These are phyloP conservation scores for Hypotaenidia okinawae DNA, from an alignment of 2,797 vertebrate species.

Conservation along the genomic window DNA sequence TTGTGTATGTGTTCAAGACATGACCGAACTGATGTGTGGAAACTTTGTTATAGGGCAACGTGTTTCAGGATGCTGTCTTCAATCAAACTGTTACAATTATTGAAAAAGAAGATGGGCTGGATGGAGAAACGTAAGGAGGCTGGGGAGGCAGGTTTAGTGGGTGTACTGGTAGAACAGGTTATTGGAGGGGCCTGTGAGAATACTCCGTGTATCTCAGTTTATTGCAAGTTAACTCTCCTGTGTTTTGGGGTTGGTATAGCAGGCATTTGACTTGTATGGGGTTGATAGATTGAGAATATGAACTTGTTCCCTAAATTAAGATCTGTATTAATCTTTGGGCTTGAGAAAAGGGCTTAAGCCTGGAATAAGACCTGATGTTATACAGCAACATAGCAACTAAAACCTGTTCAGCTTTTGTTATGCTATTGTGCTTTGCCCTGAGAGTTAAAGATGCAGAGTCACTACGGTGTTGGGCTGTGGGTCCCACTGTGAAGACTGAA, in stretches of 20 bases:
- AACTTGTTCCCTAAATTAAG: neutral
- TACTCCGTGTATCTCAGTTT: neutral
- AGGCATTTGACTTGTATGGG: neutral
- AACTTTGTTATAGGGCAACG: slow-evolving; percentile 83
- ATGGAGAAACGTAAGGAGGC: slow-evolving; percentile 93
- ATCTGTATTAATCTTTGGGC: neutral
- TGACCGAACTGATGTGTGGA: neutral
- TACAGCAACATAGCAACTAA: neutral
- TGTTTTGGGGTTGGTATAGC: neutral
- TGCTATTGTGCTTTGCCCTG: neutral
- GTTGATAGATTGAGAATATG: accelerated
- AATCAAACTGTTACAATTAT: slow-evolving; percentile 98
- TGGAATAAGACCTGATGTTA: neutral
- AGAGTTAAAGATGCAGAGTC: neutral
- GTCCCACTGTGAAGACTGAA: neutral
- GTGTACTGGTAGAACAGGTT: neutral
- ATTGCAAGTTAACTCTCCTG: neutral
- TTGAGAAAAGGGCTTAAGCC: neutral
- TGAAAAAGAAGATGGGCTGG: slow-evolving; percentile 92
- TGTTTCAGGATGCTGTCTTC: slow-evolving; percentile 97
- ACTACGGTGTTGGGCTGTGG: neutral
- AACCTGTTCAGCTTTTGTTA: neutral
- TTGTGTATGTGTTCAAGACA: neutral
- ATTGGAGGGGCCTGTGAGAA: neutral
- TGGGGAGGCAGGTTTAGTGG: neutral